A percentile compares a stretch with the other conserved stretches of the same genome.
These are phyloP conservation scores for Acipenser transmontanus DNA, from an alignment of 2,797 vertebrate species.

Conservation along the genomic window DNA sequence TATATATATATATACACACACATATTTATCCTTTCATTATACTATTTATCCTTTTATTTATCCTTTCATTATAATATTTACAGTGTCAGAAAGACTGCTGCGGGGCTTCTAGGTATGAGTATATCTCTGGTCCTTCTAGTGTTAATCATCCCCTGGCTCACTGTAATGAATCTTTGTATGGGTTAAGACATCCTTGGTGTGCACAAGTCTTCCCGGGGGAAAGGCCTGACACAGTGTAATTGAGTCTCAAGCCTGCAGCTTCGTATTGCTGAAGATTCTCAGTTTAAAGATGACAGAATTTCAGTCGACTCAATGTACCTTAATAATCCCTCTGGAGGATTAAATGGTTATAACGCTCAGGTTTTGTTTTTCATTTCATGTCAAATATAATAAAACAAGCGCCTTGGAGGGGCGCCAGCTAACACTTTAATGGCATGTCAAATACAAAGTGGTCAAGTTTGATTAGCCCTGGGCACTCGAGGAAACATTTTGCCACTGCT, in stretches of 20 bases:
- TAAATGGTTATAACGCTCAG: neutral
- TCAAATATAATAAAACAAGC: constrained; percentile 5
- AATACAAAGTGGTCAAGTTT: constrained; percentile 7
- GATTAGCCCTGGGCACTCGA: neutral
- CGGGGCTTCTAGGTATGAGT: too few species aligned
- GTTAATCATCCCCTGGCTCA: too few species aligned
- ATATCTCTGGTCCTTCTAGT: too few species aligned
- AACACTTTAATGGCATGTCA: neutral
- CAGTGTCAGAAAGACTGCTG: too few species aligned
- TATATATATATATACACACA: too few species aligned
- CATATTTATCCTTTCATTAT: too few species aligned
- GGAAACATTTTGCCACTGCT: constrained; percentile 4
- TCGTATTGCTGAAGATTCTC: neutral
- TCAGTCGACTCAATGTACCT: neutral
- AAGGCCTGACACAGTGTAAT: constrained; percentile 1
- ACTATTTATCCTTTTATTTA: too few species aligned
- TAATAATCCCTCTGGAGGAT: neutral
- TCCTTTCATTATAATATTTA: too few species aligned
- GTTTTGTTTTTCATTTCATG: constrained; percentile 4
- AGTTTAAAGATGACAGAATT: neutral
- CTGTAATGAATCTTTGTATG: neutral
- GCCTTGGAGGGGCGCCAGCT: constrained; percentile 6
- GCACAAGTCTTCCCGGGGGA: neutral
- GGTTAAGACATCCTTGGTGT: neutral
- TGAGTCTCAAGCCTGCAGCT: neutral